Conservation (phyloP, 2,888 invertebrate genomes). For the Apamea anceps region DNA sequence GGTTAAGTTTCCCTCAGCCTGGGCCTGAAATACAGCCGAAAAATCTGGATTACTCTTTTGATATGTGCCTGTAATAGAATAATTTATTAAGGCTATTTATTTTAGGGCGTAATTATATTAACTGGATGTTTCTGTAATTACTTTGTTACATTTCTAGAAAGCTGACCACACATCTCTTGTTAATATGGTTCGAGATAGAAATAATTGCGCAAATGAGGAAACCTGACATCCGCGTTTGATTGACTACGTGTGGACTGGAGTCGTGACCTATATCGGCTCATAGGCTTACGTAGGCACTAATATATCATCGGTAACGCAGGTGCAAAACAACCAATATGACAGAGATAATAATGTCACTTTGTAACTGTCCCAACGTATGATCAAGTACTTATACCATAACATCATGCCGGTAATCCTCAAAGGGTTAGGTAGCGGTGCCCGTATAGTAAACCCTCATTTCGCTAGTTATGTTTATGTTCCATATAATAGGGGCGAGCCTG, state of each 20-base stretch:
- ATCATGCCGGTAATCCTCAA: not conserved
- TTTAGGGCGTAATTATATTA: constrained; percentile 30
- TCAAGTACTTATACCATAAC: not conserved
- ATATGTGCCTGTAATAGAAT: constrained; percentile 35
- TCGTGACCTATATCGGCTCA: constrained; percentile 18
- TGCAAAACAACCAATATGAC: not conserved
- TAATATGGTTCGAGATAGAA: constrained; percentile 1
- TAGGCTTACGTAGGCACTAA: not conserved
- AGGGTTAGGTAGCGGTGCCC: not conserved
- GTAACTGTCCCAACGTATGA: not conserved
- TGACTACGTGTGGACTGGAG: not conserved
- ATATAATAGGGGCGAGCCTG: no score
- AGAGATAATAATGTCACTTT: constrained; percentile 12
- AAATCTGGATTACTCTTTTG: constrained; percentile 45
- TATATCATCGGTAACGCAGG: constrained; percentile 9
- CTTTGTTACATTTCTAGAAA: not conserved
- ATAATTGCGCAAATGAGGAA: not conserved
- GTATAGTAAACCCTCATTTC: not conserved
- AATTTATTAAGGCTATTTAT: constrained; percentile 14
- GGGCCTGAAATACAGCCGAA: constrained; percentile 26
- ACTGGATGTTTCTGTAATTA: not conserved
- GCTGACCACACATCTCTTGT: not conserved
- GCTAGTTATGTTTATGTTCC: not conserved
- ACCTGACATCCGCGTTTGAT: constrained; percentile 21
- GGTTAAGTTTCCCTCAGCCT: constrained; percentile 18